Conservation (phyloP, 2,888 invertebrate genomes). For the Dermolepida albohirtum region DNA sequence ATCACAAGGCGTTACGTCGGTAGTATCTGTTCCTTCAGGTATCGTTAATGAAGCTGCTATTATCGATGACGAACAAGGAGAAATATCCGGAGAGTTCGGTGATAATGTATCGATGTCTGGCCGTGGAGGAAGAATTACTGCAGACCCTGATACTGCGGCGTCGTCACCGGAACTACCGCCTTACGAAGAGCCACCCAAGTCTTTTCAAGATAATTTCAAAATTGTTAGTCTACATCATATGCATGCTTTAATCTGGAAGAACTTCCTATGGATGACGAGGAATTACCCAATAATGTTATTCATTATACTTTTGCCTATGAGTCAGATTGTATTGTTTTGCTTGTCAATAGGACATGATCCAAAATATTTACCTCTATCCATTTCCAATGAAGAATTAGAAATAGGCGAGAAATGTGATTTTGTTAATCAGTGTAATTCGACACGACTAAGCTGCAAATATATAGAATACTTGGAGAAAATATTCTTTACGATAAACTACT, state of each 20-base stretch:
- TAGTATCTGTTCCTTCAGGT: constrained; percentile 74
- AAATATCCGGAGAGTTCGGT: constrained; percentile 89
- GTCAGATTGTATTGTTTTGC: constrained; percentile 90
- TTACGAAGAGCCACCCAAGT: constrained; percentile 71
- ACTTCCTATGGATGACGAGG: constrained; percentile 86
- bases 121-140: constrained; percentile 72
- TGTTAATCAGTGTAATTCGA: constrained; percentile 71
- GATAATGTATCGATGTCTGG: constrained; percentile 86
- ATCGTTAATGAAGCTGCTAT: constrained; percentile 74
- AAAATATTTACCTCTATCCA: constrained; percentile 77
- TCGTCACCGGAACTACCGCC: constrained; percentile 75
- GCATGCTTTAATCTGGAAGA: constrained; percentile 89
- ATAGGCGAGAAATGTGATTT: constrained; percentile 55
- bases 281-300: constrained; percentile 87
- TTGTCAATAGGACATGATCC: constrained; percentile 91
- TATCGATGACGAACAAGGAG: constrained; percentile 76
- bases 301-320: constrained; percentile 85
- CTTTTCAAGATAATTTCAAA: constrained; percentile 67
- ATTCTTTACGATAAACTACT: constrained; percentile 71
- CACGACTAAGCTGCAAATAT: constrained; percentile 82
- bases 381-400: constrained; percentile 82
- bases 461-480: constrained; percentile 76
- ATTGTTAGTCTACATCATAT: constrained; percentile 62
- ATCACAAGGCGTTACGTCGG: constrained; percentile 79
- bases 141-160: constrained; percentile 67